Base-by-base conservation (phyloP, 2,888 invertebrate species). In the Cephus pulcher region DNA sequence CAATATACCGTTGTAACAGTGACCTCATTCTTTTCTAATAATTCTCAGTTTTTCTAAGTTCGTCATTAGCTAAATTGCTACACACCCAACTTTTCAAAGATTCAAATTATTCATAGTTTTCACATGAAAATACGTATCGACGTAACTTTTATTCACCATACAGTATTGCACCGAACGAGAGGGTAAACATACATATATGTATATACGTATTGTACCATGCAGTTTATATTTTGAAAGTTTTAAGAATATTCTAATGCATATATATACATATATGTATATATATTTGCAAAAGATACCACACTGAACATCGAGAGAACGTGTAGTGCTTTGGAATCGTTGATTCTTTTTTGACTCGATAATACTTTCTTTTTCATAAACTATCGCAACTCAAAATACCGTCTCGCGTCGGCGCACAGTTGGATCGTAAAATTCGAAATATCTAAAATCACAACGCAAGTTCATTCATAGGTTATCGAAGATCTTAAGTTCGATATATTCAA, bases 341-440 rank as follows among this genome's bases (percentile, higher is more conserved):
- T 82, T 85, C 81, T 76, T 79, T 79, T 84, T 85, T 79, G 75
- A 82, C 75, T 80, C 81, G 76, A 78, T 79, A 75, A 68, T 80
- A 79, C 80, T 73, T 37, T 74, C 15, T 35, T 11, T 56, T 37
- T 69, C 68, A 68, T 1, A 56, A 80, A 76, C 78, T 76, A 75
- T 35, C 70, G 40, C 77, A 75, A 79, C 76, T 71, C 76, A 76
- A 79, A 76, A 75, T 69, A 34, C 69, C 69, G 37, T 35, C 11
- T 76, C 71, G n/a, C 34, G 74, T 75, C 33, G 30, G 71, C 15
- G 75, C 70, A 78, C 35, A 34, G 34, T 73, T n/a, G 34, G 37
- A 69, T 80, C 74, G 37, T 12, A 68, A 77, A 78, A 75, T 78
- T 73, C 37, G 35, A 76, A 75, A 73, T 75, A 70, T 40, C 34